Evolutionary conservation across 1,140 invertebrate genomes (phyloP).

Genomic region (Formica exsecta): DNA sequence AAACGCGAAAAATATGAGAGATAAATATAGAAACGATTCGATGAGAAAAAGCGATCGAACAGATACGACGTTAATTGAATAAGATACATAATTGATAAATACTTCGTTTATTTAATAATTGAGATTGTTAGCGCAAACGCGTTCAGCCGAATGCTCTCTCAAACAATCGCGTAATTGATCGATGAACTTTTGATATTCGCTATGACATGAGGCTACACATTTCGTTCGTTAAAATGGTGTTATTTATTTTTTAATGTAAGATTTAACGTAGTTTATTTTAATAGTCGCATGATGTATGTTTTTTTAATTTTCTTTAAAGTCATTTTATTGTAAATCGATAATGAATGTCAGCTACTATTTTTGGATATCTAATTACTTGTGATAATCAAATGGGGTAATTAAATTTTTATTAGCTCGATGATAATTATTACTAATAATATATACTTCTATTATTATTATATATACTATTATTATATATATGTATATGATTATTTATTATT

Average conservation of each 20-base stretch:
- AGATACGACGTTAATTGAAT: background rate
- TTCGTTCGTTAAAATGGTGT: conserved; percentile 11
- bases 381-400: background rate
- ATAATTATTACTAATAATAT: background rate
- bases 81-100: no score
- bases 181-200: background rate
- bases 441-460: background rate
- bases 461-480: no score
- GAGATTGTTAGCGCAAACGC: no score
- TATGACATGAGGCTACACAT: background rate
- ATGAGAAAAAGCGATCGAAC: background rate
- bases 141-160: no score
- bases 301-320: background rate
- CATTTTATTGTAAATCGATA: no score
- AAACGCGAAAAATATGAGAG: no score
- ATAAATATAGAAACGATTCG: background rate
- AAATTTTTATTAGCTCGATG: background rate
- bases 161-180: no score
- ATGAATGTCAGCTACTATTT: no score
- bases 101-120: no score
- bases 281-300: background rate
- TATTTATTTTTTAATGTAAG: background rate
- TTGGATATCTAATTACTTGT: background rate
- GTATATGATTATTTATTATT: no score
- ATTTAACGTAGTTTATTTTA: background rate